Conservation (phyloP, 2,113 vertebrate species). For the Puma concolor region DNA sequence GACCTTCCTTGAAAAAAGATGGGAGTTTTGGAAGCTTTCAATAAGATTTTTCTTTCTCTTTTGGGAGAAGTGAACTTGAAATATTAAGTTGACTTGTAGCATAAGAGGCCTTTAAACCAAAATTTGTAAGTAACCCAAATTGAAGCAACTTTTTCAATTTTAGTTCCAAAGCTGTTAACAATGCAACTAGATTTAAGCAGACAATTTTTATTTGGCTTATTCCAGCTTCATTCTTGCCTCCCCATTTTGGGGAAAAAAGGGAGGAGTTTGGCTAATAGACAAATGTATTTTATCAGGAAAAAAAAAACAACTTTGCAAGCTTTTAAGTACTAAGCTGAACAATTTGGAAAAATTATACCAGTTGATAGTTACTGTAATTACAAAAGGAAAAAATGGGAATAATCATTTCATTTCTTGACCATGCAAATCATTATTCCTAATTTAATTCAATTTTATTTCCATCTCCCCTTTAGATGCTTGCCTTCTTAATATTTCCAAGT, state of each 20-base stretch:
- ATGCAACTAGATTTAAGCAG: slow-evolving; percentile 80
- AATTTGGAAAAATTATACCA: background rate
- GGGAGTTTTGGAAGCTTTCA: background rate
- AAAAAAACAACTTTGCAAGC: slow-evolving; percentile 48
- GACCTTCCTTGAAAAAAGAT: slow-evolving; percentile 24
- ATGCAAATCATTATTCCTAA: slow-evolving; percentile 45
- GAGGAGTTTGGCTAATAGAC: slow-evolving; percentile 22
- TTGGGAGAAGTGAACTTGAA: slow-evolving; percentile 69
- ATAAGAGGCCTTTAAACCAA: slow-evolving; percentile 69
- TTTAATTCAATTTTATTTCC: slow-evolving; percentile 11
- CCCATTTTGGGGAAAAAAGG: background rate
- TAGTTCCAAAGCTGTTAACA: slow-evolving; percentile 78
- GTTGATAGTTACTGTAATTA: slow-evolving; percentile 49
- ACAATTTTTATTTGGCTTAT: slow-evolving; percentile 8
- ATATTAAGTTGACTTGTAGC: slow-evolving; percentile 61
- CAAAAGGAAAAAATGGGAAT: background rate
- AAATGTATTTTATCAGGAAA: slow-evolving; percentile 40
- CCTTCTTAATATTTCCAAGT: slow-evolving; percentile 40
- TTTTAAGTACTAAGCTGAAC: slow-evolving; percentile 73
- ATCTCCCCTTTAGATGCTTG: background rate
- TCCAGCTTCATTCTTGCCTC: slow-evolving; percentile 38
- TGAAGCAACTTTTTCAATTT: slow-evolving; percentile 74
- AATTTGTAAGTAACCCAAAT: slow-evolving; percentile 66
- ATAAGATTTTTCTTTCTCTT: background rate
- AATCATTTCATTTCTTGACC: slow-evolving; percentile 40